phyloP scores from a whole-genome alignment of 2,888 invertebrate species.

The Scaptomyza flava region DNA sequence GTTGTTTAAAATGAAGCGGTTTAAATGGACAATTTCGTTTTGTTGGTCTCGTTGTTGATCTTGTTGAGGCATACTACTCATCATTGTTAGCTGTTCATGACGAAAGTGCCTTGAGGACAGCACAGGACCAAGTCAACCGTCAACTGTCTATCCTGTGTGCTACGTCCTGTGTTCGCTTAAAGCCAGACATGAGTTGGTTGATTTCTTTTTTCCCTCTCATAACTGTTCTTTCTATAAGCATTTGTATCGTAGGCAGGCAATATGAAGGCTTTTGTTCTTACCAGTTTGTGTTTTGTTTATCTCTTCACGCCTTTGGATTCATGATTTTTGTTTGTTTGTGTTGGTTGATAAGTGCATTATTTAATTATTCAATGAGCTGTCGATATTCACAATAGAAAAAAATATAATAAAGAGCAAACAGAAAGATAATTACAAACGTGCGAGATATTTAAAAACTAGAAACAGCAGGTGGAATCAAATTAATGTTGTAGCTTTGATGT shows the following conservation, averaged over 20 bases:
- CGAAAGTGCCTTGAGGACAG: constrained; percentile 50
- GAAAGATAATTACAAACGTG: too few relatives aligned
- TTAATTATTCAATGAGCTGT: constrained; percentile 52
- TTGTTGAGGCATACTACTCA: neutral
- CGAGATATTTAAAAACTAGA: neutral
- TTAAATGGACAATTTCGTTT: constrained; percentile 62
- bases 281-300: constrained; percentile 25
- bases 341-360: constrained; percentile 46
- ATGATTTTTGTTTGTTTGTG: neutral
- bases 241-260: constrained; percentile 50
- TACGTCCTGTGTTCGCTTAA: constrained; percentile 37
- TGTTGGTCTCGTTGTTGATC: constrained; percentile 6
- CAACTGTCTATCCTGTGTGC: constrained; percentile 33
- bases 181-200: constrained; percentile 52
- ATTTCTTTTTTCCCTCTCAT: constrained; percentile 30
- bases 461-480: neutral
- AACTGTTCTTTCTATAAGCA: constrained; percentile 17
- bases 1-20: constrained; percentile 65
- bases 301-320: neutral
- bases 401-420: constrained; percentile 40
- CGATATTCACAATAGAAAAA: constrained; percentile 41
- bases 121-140: constrained; percentile 62
- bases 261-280: constrained; percentile 57
- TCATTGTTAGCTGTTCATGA: constrained; percentile 12
- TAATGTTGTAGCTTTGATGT: neutral